phyloP scores from a whole-genome alignment of 2,797 vertebrate species.

The Enteromius thamalakanensis region DNA sequence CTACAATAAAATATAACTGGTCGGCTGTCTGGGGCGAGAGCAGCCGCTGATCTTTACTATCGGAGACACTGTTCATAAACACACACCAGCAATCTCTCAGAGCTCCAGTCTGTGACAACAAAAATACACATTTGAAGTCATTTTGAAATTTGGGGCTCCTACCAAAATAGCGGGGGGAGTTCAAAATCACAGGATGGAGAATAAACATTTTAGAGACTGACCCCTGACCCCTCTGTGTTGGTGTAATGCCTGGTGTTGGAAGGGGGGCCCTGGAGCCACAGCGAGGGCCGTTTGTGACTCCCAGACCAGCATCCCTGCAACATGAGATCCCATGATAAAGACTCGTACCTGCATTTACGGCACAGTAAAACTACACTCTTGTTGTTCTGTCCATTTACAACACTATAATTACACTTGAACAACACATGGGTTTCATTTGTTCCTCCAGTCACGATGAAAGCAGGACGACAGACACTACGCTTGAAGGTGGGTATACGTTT shows the following conservation, averaged over 20 bases:
- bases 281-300: constrained; percentile 51
- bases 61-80: constrained; percentile 56
- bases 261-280: constrained; percentile 34
- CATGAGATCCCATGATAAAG: constrained; percentile 69
- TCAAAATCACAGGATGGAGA: constrained; percentile 62
- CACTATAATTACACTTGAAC: constrained; percentile 67
- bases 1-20: constrained; percentile 21
- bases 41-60: constrained; percentile 48
- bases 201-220: constrained; percentile 75
- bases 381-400: constrained; percentile 75
- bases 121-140: constrained; percentile 63
- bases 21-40: constrained; percentile 20
- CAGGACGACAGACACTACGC: constrained; percentile 57
- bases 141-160: constrained; percentile 61
- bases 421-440: constrained; percentile 78
- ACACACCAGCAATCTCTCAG: constrained; percentile 29
- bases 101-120: constrained; percentile 57
- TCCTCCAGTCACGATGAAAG: constrained; percentile 69
- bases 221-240: constrained; percentile 64
- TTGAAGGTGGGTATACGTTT: constrained; percentile 50
- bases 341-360: constrained; percentile 74
- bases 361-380: constrained; percentile 72
- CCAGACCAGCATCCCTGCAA: constrained; percentile 69
- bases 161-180: constrained; percentile 59
- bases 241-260: constrained; percentile 52